Evolutionary conservation across 1,140 invertebrate genomes (phyloP).

Genomic region (Cotesia chilonis): DNA sequence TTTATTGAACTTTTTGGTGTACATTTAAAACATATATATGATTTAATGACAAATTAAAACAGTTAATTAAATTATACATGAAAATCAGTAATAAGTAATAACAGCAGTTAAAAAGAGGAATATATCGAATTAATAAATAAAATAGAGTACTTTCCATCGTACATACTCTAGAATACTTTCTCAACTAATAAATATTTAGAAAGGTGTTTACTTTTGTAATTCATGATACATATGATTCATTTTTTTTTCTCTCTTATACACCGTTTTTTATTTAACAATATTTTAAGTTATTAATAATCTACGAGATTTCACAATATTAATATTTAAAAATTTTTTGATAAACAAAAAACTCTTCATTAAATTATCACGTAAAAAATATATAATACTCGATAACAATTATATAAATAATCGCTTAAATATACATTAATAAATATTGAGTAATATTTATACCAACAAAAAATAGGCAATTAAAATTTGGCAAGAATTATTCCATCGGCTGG

Average conservation of each 20-base stretch:
- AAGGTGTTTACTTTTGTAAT: slow-evolving; percentile 46
- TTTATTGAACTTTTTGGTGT: too few species aligned
- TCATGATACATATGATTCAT: not conserved
- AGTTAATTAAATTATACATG: not conserved
- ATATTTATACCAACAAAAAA: slow-evolving; percentile 23
- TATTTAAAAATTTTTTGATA: not conserved
- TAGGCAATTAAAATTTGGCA: not conserved
- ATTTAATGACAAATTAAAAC: too few species aligned
- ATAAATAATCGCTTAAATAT: slow-evolving; percentile 13
- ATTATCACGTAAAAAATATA: not conserved
- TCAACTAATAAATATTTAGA: slow-evolving; percentile 58
- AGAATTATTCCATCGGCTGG: slow-evolving; percentile 28
- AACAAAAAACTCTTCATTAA: not conserved
- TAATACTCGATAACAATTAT: not conserved
- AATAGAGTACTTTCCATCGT: slow-evolving; percentile 27
- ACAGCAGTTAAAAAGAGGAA: not conserved
- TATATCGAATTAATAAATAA: slow-evolving; percentile 48
- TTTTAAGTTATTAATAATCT: too few species aligned
- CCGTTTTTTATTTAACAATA: too few species aligned
- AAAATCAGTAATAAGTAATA: not conserved
- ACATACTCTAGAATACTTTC: slow-evolving; percentile 47
- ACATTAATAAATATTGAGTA: slow-evolving; percentile 4
- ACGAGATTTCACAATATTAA: too few species aligned
- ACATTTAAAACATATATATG: too few species aligned
- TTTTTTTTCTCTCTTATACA: not conserved